These are phyloP conservation scores for Pitangus sulphuratus DNA, from an alignment of 2,797 vertebrate genomes.

Conservation along the genomic window DNA sequence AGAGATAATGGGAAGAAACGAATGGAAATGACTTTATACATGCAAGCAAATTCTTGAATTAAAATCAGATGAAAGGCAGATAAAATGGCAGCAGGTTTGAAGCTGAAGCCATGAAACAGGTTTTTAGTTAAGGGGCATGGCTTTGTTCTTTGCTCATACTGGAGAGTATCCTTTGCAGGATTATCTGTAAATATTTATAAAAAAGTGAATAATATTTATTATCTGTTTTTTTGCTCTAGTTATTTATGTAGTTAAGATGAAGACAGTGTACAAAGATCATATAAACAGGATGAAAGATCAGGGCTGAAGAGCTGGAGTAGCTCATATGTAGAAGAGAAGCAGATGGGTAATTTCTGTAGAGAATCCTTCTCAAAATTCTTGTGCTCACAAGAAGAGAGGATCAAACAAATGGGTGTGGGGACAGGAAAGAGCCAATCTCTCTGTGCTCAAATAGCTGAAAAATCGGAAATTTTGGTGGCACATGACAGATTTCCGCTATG, in stretches of 20 bases:
- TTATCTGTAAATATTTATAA: not conserved
- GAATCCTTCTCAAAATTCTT: not conserved
- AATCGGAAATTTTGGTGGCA: not conserved
- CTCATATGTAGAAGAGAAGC: not conserved
- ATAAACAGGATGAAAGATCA: not conserved
- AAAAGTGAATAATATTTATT: not conserved
- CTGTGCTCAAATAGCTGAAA: too few relatives aligned
- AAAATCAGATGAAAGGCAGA: conserved; percentile 34
- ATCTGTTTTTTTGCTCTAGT: not conserved
- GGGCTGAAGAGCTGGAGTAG: not conserved
- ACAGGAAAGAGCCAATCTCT: not conserved
- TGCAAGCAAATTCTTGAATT: conserved; percentile 27
- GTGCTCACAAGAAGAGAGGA: not conserved
- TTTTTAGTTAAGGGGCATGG: not conserved
- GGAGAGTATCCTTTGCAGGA: not conserved
- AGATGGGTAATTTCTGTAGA: not conserved
- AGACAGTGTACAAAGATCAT: not conserved
- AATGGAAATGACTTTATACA: conserved; percentile 27
- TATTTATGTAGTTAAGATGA: not conserved
- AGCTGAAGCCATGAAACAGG: not conserved
- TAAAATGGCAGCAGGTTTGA: conserved; percentile 2
- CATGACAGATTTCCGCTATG: accelerated
- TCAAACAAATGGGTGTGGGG: not conserved
- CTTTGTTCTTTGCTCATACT: not conserved
- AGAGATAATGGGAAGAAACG: conserved; percentile 35